Conservation (phyloP, 2,113 vertebrate genomes). For the Phaetusa simplex region DNA sequence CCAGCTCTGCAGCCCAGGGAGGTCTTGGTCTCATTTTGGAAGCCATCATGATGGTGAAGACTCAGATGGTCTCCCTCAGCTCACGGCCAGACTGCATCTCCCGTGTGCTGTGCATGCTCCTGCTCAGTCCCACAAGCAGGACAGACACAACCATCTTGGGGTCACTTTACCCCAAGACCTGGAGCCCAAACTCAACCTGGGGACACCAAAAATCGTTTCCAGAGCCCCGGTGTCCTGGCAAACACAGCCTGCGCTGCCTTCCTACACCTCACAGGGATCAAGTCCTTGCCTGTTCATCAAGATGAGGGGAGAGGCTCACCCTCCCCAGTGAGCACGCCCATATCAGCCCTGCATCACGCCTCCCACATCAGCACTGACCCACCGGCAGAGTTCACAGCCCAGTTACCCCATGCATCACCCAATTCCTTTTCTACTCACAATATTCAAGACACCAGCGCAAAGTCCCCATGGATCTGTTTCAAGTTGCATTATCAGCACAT, state of each 20-base stretch:
- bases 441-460: background rate
- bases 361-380: background rate
- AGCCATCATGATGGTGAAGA: background rate
- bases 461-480: background rate
- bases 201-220: background rate
- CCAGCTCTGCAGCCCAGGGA: background rate
- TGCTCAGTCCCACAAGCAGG: fast-evolving
- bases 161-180: background rate
- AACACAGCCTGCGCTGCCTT: fast-evolving
- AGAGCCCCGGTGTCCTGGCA: background rate
- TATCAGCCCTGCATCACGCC: background rate
- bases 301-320: background rate
- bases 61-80: background rate
- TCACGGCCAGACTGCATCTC: background rate
- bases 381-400: background rate
- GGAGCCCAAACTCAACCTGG: fast-evolving
- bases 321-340: background rate
- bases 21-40: background rate
- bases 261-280: background rate
- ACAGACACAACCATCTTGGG: background rate
- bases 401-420: background rate
- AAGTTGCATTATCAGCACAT: conserved; percentile 43
- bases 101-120: fast-evolving
- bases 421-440: background rate
- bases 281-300: background rate